A percentile compares a stretch with the other conserved stretches of the same genome.
These are phyloP conservation scores for Synanthedon myopaeformis DNA, from an alignment of 2,888 invertebrate species.

Conservation along the genomic window DNA sequence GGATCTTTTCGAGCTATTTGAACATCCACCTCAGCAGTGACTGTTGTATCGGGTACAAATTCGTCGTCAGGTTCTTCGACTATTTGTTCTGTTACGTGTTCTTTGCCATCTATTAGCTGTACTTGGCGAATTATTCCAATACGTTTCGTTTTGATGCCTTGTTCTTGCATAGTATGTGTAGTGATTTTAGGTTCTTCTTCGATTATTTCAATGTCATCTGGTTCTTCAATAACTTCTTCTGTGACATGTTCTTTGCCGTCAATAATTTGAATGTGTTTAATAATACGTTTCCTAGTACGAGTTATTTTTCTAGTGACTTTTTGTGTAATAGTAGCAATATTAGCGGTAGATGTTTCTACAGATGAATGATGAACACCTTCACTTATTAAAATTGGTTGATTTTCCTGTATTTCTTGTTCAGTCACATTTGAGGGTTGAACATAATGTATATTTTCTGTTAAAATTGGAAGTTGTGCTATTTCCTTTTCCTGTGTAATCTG, in stretches of 20 bases:
- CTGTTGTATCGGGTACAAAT: slow-evolving; percentile 30
- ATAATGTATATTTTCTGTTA: slow-evolving; percentile 21
- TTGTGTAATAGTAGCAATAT: slow-evolving; percentile 76
- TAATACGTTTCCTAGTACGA: slow-evolving; percentile 78
- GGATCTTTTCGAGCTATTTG: slow-evolving; percentile 16
- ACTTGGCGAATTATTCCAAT: slow-evolving; percentile 8
- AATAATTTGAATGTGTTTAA: slow-evolving; percentile 80
- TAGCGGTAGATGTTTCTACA: slow-evolving; percentile 25
- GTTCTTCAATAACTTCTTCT: slow-evolving; percentile 88
- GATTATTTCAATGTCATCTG: slow-evolving; percentile 80
- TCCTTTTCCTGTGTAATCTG: slow-evolving; percentile 13
- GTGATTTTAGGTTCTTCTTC: slow-evolving; percentile 69
- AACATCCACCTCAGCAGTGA: slow-evolving; percentile 34
- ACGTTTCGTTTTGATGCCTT: slow-evolving; percentile 1
- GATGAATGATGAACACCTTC: slow-evolving; percentile 28
- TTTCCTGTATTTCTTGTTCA: slow-evolving; percentile 13
- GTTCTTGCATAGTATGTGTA: slow-evolving; percentile 14
- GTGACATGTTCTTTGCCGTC: slow-evolving; percentile 86
- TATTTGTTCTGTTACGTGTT: slow-evolving; percentile 15
- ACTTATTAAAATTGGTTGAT: slow-evolving; percentile 8
- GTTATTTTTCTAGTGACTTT: slow-evolving; percentile 82
- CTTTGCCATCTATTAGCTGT: slow-evolving; percentile 17
- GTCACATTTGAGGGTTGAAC: slow-evolving; percentile 13
- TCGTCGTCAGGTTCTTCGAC: slow-evolving; percentile 40
- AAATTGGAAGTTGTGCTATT: slow-evolving; percentile 18